Evolutionary conservation across 2,797 vertebrate genomes (phyloP).

Genomic region (Argentina silus): DNA sequence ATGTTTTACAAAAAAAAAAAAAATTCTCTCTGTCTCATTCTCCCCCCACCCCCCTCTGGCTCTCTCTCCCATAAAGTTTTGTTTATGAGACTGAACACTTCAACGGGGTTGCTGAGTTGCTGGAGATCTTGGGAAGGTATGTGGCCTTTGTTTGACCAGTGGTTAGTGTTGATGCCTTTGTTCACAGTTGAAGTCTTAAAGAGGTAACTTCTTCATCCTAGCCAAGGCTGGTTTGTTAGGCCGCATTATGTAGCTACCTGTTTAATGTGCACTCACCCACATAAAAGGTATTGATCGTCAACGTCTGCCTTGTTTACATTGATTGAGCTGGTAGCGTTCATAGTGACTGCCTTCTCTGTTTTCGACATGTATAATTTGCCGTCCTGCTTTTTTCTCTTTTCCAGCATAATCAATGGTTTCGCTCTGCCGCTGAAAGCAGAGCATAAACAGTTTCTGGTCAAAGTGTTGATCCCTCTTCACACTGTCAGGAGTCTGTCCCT

Average conservation of each 20-base stretch:
- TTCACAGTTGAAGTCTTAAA: neutral
- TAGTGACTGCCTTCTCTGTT: conserved; percentile 27
- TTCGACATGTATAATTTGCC: conserved; percentile 31
- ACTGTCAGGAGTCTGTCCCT: conserved; percentile 98
- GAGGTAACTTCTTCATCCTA: neutral
- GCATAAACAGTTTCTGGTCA: conserved; percentile 99
- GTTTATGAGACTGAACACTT: conserved; percentile 99
- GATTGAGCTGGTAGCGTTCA: conserved; percentile 28
- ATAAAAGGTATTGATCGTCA: neutral
- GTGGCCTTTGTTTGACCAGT: conserved; percentile 38
- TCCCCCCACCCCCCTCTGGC: neutral
- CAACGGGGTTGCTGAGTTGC: conserved; percentile 98
- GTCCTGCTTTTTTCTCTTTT: neutral
- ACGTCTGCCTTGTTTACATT: conserved; percentile 17
- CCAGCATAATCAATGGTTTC: conserved; percentile 99
- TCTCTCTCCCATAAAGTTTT: conserved; percentile 75
- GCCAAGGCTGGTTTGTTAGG: neutral
- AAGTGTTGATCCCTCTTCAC: conserved; percentile 98
- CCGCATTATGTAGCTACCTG: conserved; percentile 14
- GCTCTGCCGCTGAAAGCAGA: conserved; percentile 99
- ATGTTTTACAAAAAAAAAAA: conserved; percentile 4
- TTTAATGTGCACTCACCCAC: neutral
- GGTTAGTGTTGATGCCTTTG: neutral
- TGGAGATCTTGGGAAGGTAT: conserved; percentile 99
- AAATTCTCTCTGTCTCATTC: neutral